Evolutionary conservation across 1,140 invertebrate species (phyloP).

Genomic region (Bombus cullumanus): DNA sequence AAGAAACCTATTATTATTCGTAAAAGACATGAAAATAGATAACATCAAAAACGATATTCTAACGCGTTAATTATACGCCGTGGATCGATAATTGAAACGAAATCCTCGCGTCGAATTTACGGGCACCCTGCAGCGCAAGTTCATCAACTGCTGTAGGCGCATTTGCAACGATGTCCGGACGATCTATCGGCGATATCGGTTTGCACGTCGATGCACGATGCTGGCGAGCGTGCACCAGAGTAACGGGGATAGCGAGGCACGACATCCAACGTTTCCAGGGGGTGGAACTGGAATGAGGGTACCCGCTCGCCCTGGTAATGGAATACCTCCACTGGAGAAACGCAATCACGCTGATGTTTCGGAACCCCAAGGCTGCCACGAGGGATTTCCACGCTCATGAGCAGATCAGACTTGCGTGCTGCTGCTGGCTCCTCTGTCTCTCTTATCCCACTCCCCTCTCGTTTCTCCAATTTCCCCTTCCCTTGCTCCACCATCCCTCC

Average conservation of each 20-base stretch:
- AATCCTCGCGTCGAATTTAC: neutral
- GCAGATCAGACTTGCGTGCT: slow-evolving; percentile 79
- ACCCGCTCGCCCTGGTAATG: slow-evolving; percentile 76
- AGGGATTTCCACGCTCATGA: slow-evolving; percentile 81
- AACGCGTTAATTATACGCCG: neutral
- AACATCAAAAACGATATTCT: neutral
- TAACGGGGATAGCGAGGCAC: slow-evolving; percentile 48
- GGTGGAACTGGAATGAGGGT: slow-evolving; percentile 68
- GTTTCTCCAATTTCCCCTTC: slow-evolving; percentile 64
- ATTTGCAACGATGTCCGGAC: slow-evolving; percentile 31
- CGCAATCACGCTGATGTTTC: slow-evolving; percentile 83
- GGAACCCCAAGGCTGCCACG: slow-evolving; percentile 80
- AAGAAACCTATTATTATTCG: too few species aligned
- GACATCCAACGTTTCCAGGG: slow-evolving; percentile 51
- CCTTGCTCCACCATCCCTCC: neutral
- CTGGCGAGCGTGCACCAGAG: neutral
- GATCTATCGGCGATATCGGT: slow-evolving; percentile 32
- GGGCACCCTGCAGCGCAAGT: neutral
- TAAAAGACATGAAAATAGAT: neutral
- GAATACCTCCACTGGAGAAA: slow-evolving; percentile 80
- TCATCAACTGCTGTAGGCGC: slow-evolving; percentile 23
- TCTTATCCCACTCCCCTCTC: slow-evolving; percentile 49
- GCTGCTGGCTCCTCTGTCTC: slow-evolving; percentile 52
- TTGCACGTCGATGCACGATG: neutral
- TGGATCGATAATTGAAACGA: neutral